Evolutionary conservation across 2,888 invertebrate species (phyloP), one percentile per base, ranked within the genome.

Genomic region (Julus scandinavius): DNA sequence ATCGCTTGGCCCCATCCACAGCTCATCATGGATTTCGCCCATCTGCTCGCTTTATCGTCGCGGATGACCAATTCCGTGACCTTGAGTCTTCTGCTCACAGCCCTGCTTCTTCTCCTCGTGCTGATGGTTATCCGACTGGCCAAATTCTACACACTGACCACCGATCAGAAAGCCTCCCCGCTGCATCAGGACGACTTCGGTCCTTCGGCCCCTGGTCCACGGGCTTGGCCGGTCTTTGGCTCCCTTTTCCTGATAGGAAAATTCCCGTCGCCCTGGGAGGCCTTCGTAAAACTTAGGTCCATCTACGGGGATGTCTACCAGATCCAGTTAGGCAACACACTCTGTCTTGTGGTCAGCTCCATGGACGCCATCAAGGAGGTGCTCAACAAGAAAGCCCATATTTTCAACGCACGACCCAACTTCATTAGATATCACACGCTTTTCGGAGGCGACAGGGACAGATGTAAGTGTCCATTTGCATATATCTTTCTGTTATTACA

Each of bases 381-480:
- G 87, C 93, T 96, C 41, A 88, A 90, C 29, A 86, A 86, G 9
- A 93, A 92, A 90, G 96, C 96, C 5, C 95, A 95, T 90, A 95
- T 95, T 91, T 97, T 97, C 92, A 96, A 96, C 1, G 96, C 96
- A 15, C 93, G 97, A 13, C 97, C 97, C 0, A 95, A 97, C 91
- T 97, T 97, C 92, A 92, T 95, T 90, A 93, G 97, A 29, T 97
- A 96, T 92, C 95, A 96, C 91, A 94, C 95, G 90, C 94, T 97
- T 11, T 97, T 97, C 92, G 96, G 96, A 49, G 96, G 96, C 54
- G 95, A 97, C 92, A 93, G 96, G 88, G 96, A 96, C 92, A 96
- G 97, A 92, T 97, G 97, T 97, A 93, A 96, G 97, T 94, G 90
- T 29, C 15, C 29, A 63, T 29, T 41, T 80, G 84, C n/a, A n/a